Conservation (phyloP, 2,797 vertebrate species). For the Rousettus madagascariensis region DNA sequence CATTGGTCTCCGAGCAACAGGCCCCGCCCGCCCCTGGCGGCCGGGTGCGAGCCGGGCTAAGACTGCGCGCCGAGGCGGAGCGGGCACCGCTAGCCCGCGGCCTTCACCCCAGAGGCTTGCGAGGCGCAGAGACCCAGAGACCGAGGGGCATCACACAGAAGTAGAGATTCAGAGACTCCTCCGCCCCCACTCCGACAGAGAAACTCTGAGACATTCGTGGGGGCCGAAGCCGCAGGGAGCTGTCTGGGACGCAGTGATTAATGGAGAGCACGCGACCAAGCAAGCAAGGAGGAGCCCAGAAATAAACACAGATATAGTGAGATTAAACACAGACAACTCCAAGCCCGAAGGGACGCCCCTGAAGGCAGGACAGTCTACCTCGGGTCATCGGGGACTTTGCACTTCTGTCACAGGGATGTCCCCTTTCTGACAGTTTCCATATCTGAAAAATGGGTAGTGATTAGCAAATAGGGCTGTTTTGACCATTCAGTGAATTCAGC, state of each 20-base stretch:
- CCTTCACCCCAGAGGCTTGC: neutral
- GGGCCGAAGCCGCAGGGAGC: neutral
- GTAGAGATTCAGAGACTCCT: neutral
- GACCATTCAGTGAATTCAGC: neutral
- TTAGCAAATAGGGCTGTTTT: neutral
- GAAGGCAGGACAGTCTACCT: neutral
- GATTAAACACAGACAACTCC: neutral
- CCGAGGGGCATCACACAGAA: neutral
- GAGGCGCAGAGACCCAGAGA: neutral
- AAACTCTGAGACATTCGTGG: neutral
- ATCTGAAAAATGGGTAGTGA: neutral
- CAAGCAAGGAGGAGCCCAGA: neutral
- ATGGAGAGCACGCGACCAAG: neutral
- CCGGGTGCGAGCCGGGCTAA: rapidly evolving
- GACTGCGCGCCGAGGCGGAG: neutral
- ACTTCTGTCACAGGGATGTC: neutral
- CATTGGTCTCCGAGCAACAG: slow-evolving; percentile 77
- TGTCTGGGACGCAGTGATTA: neutral
- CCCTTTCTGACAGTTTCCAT: neutral
- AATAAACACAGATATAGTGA: neutral
- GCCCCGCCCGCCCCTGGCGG: slow-evolving; percentile 48
- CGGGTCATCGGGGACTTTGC: neutral
- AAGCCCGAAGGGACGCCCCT: neutral
- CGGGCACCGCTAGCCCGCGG: neutral
- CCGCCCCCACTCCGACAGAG: neutral